These are phyloP conservation scores for Carollia perspicillata DNA, from an alignment of 2,113 vertebrate species.

Conservation along the genomic window DNA sequence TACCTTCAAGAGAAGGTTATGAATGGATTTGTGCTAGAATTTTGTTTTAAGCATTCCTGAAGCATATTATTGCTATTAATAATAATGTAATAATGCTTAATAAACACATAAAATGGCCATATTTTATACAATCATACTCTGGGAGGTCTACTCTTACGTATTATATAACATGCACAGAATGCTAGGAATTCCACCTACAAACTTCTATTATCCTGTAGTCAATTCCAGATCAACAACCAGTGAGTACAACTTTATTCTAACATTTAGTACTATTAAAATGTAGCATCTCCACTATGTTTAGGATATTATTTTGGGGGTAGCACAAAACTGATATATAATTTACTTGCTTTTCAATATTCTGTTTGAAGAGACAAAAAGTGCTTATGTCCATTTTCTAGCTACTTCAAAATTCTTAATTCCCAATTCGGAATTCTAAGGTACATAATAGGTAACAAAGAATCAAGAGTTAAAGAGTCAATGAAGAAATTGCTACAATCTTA, in stretches of 20 bases:
- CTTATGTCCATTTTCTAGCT: neutral
- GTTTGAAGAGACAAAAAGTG: neutral
- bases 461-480: neutral
- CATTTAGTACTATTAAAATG: neutral
- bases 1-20: slow-evolving; percentile 4
- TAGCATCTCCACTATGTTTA: neutral
- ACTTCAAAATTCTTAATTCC: slow-evolving; percentile 12
- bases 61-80: neutral
- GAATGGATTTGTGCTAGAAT: neutral
- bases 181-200: neutral
- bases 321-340: neutral
- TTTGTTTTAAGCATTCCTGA: neutral
- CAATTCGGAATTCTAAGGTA: neutral
- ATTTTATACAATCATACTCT: neutral
- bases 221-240: slow-evolving; percentile 15
- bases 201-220: neutral
- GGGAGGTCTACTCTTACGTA: neutral
- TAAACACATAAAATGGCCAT: neutral
- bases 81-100: neutral
- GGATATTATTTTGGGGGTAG: neutral
- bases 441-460: neutral
- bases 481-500: neutral
- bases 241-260: neutral
- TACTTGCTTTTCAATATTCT: neutral
- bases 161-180: neutral